These are phyloP conservation scores for Urosaurus nigricauda DNA, from an alignment of 2,797 vertebrate species.

Conservation along the genomic window DNA sequence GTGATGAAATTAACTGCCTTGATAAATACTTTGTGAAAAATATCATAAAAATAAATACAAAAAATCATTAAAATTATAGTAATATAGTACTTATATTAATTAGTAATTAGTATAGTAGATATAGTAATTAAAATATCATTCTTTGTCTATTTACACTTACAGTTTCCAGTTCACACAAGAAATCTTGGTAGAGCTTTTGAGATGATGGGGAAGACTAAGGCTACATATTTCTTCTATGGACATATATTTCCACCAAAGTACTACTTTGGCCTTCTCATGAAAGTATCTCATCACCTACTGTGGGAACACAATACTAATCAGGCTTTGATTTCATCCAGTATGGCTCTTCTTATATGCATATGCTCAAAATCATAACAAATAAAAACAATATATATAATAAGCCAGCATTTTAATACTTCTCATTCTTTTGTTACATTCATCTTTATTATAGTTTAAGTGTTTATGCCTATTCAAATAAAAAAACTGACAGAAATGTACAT, in stretches of 20 bases:
- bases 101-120: no score
- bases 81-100: no score
- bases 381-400: not conserved
- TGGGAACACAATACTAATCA: not conserved
- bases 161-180: conserved; percentile 39
- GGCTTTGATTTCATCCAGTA: not conserved
- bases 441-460: not conserved
- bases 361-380: not conserved
- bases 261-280: not conserved
- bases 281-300: not conserved
- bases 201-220: conserved; percentile 1
- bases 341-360: not conserved
- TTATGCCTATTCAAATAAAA: not conserved
- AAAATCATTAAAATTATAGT: conserved; percentile 21
- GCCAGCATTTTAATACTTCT: not conserved
- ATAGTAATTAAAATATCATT: conserved; percentile 37
- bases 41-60: no score
- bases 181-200: conserved; percentile 34
- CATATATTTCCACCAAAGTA: no score
- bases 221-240: not conserved
- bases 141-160: not conserved
- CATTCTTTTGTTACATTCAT: not conserved
- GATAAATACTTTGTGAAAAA: no score
- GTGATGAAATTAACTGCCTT: no score
- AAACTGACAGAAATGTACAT: not conserved